These are phyloP conservation scores for Lepidurus couesii DNA, from an alignment of 1,140 invertebrate genomes.

Conservation along the genomic window DNA sequence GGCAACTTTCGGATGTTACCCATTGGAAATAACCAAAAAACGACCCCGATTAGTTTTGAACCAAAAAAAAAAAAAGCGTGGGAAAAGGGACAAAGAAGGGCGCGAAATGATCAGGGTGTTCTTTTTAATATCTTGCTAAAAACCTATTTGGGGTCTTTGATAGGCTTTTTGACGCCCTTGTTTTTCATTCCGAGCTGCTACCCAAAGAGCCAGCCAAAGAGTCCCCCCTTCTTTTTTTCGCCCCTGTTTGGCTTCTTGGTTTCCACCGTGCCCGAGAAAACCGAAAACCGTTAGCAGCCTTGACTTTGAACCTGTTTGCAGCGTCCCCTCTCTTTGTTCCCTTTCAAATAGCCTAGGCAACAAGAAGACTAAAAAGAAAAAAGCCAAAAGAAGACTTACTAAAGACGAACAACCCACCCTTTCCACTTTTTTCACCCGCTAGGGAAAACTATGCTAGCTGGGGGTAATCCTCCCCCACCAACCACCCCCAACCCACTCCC, in stretches of 20 bases:
- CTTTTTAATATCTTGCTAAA: neutral
- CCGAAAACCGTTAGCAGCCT: conserved; percentile 6
- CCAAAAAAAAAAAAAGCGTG: neutral
- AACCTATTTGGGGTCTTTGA: neutral
- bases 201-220: neutral
- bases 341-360: neutral
- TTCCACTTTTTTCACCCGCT: neutral
- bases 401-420: neutral
- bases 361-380: neutral
- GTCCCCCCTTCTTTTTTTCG: neutral
- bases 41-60: no score
- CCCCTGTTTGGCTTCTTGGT: conserved; percentile 10
- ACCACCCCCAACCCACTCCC: neutral
- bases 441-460: neutral
- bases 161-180: conserved; percentile 17
- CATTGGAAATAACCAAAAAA: no score
- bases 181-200: neutral
- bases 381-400: neutral
- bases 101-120: neutral
- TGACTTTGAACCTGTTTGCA: conserved; percentile 8
- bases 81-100: neutral
- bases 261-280: neutral
- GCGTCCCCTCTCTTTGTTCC: neutral
- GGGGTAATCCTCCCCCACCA: neutral
- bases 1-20: no score